Evolutionary conservation across 2,888 invertebrate genomes (phyloP).

Genomic region (Tholera decimalis): DNA sequence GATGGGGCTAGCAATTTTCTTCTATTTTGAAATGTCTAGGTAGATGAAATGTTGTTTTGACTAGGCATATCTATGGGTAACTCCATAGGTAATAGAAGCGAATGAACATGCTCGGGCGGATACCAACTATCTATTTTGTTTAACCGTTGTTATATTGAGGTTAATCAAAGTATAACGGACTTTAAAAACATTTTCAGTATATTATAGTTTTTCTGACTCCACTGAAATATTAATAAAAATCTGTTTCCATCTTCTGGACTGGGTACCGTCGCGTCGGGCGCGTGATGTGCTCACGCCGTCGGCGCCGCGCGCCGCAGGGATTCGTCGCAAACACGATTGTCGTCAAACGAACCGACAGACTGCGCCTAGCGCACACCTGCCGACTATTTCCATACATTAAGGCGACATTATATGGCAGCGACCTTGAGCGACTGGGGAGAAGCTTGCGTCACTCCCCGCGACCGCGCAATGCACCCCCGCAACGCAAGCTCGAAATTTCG

Average conservation of each 20-base stretch:
- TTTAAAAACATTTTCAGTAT: neutral
- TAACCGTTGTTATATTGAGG: neutral
- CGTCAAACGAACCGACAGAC: constrained; percentile 86
- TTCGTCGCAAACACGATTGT: constrained; percentile 86
- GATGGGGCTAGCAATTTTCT: constrained; percentile 38
- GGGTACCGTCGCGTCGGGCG: constrained; percentile 57
- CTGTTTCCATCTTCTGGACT: constrained; percentile 61
- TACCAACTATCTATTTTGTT: neutral
- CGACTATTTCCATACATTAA: constrained; percentile 68
- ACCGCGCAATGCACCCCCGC: too few species aligned
- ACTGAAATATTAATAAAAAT: constrained; percentile 34
- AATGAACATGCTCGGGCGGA: too few species aligned
- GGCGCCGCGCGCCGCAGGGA: constrained; percentile 79
- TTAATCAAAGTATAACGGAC: neutral
- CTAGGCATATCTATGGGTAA: neutral
- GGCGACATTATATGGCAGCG: too few species aligned
- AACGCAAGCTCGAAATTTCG: too few species aligned
- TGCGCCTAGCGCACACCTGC: constrained; percentile 81
- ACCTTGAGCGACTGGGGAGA: too few species aligned
- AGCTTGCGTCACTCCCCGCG: too few species aligned
- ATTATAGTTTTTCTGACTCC: neutral
- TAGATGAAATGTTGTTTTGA: neutral
- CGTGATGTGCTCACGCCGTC: constrained; percentile 67
- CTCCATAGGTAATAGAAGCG: neutral
- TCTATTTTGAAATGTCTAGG: constrained; percentile 12